Evolutionary conservation across 2,797 vertebrate genomes (phyloP).

Genomic region (Acipenser oxyrinchus): DNA sequence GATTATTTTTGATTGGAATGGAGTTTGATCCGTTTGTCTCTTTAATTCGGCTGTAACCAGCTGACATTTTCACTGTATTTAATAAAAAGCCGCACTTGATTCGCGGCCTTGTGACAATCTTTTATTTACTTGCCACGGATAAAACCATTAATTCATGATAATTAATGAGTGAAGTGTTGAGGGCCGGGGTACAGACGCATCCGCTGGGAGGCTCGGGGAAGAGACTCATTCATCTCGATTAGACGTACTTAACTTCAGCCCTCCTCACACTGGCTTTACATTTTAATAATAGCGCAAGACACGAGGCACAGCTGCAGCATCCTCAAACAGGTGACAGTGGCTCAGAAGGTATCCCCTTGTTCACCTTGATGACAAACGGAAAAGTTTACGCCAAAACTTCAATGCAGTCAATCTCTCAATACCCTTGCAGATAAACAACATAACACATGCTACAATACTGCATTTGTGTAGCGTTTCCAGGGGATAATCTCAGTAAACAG

Average conservation of each 20-base stretch:
- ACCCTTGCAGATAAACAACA: too few species aligned
- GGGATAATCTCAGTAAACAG: too few species aligned
- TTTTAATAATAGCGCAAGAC: constrained; percentile 37
- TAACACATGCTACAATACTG: too few species aligned
- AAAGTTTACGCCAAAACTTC: too few species aligned
- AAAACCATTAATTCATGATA: constrained; percentile 57
- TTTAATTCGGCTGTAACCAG: constrained; percentile 31
- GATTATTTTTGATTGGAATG: constrained; percentile 38
- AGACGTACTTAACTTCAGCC: constrained; percentile 45
- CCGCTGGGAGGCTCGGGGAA: constrained; percentile 45
- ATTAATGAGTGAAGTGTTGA: constrained; percentile 55
- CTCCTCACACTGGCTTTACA: constrained; percentile 35
- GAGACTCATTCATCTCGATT: constrained; percentile 47
- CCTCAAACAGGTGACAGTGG: background rate
- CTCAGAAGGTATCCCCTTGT: background rate
- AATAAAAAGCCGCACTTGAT: constrained; percentile 58
- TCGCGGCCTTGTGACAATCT: constrained; percentile 44
- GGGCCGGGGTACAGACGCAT: constrained; percentile 49
- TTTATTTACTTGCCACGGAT: constrained; percentile 49
- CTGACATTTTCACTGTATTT: constrained; percentile 51
- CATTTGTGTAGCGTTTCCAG: too few species aligned
- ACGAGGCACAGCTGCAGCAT: constrained; percentile 15
- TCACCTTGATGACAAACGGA: too few species aligned
- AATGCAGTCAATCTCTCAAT: too few species aligned
- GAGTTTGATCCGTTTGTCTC: constrained; percentile 37